Conservation (phyloP, 2,888 invertebrate species). For the Uropetala carovei region DNA sequence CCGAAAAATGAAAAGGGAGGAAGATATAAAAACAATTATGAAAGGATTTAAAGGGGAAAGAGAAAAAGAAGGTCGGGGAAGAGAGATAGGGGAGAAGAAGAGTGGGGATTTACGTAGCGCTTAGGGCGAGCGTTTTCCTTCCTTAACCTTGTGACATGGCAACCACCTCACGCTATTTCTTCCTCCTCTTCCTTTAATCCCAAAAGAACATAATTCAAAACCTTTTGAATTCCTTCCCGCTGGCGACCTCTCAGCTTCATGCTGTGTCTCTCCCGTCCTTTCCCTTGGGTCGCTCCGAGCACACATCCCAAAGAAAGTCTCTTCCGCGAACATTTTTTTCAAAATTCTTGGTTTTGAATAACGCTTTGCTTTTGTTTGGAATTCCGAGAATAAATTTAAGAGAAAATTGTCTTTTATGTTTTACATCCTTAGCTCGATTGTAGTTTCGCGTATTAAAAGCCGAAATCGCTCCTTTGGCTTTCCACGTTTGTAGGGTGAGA, state of each 20-base stretch:
- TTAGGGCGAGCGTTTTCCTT: not conserved
- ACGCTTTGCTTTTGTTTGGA: slow-evolving; percentile 29
- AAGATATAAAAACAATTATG: slow-evolving; percentile 43
- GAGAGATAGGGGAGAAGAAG: not conserved
- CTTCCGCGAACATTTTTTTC: not conserved
- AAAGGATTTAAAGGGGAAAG: not conserved
- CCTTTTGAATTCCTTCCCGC: slow-evolving; percentile 31
- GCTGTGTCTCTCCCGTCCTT: not conserved
- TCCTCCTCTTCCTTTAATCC: not conserved
- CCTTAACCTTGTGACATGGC: not conserved
- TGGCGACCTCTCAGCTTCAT: not conserved
- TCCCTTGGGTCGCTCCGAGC: not conserved
- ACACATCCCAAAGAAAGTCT: slow-evolving; percentile 33
- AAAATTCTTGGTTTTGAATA: slow-evolving; percentile 42
- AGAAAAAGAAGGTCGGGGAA: not conserved
- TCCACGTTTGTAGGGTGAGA: no score
- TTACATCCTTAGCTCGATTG: not conserved
- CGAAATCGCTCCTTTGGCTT: no score
- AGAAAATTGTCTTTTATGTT: not conserved
- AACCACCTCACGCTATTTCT: slow-evolving; percentile 17
- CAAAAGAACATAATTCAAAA: slow-evolving; percentile 35
- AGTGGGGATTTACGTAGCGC: slow-evolving; percentile 25
- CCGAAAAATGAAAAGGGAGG: slow-evolving; percentile 27
- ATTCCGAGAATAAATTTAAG: not conserved
- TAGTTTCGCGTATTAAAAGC: not conserved